These are phyloP conservation scores for Tenthredo distinguenda DNA, from an alignment of 2,888 invertebrate species.

Conservation along the genomic window DNA sequence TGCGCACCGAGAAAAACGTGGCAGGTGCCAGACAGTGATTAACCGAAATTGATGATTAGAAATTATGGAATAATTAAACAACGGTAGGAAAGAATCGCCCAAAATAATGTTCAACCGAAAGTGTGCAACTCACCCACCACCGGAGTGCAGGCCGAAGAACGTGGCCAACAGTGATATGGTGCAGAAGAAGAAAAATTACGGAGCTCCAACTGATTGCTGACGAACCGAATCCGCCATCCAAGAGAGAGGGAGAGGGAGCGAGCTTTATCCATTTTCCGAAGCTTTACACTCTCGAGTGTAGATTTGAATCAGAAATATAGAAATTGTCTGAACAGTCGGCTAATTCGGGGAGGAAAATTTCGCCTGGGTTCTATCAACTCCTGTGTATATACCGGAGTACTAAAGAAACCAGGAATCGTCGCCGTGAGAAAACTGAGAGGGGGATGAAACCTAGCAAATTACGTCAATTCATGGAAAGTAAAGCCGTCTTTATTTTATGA, in stretches of 20 bases:
- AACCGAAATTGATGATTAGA: no score
- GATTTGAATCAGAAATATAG: not conserved
- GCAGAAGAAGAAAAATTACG: no score
- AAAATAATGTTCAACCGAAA: no score
- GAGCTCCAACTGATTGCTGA: no score
- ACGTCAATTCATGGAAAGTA: not conserved
- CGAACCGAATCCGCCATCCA: no score
- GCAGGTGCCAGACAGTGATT: no score
- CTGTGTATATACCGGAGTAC: not conserved
- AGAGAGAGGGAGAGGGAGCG: not conserved
- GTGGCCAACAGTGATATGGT: no score
- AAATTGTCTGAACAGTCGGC: not conserved
- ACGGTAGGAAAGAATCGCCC: no score
- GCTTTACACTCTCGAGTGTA: not conserved
- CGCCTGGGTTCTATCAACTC: not conserved
- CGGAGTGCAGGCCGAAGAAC: no score
- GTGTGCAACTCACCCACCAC: no score
- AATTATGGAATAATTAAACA: no score
- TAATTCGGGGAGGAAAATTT: not conserved
- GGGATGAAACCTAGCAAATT: not conserved
- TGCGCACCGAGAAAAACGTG: no score
- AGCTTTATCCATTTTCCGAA: not conserved
- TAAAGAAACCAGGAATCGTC: not conserved
- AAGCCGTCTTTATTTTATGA: slow-evolving; percentile 1
- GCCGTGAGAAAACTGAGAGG: not conserved